phyloP scores from a whole-genome alignment of 64 coral and sea anemone genomes.

The Montipora capricornis region DNA sequence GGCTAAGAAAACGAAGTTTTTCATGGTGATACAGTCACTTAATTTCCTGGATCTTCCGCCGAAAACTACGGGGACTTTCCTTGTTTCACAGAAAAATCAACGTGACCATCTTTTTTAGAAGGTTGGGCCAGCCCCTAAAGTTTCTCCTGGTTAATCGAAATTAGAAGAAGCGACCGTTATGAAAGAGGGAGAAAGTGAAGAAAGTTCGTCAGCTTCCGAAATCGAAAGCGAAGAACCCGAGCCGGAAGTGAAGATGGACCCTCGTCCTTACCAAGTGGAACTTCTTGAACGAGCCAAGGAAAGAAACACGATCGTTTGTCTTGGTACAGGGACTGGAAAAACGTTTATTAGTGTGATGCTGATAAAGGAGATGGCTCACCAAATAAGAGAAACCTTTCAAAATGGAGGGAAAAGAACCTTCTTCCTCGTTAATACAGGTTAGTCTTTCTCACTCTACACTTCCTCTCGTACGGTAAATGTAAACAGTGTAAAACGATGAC shows the following conservation, averaged over 20 bases:
- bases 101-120: too few relatives aligned
- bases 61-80: too few relatives aligned
- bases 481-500: too few relatives aligned
- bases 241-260: neutral
- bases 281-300: conserved; percentile 69
- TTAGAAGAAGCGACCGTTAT: too few relatives aligned
- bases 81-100: too few relatives aligned
- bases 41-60: too few relatives aligned
- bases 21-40: too few relatives aligned
- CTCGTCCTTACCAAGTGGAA: conserved; percentile 89
- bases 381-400: conserved; percentile 63
- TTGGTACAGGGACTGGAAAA: conserved; percentile 95
- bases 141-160: too few relatives aligned
- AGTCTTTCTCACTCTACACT: neutral
- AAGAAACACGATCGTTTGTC: conserved; percentile 88
- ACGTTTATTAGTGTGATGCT: conserved; percentile 97
- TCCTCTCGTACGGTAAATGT: too few relatives aligned
- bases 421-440: conserved; percentile 97
- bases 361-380: conserved; percentile 83
- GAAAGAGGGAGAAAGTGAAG: neutral
- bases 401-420: conserved; percentile 88
- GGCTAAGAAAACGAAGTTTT: too few relatives aligned
- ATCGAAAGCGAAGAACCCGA: neutral
- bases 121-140: too few relatives aligned
- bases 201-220: neutral